These are phyloP conservation scores for rat (Rattus norvegicus) DNA, from an alignment of 2,113 vertebrate species.

Conservation along the genomic window GRCr8 NC_086027.1:54066001-54066500, in stretches of 20 bases:
- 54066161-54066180: neutral
- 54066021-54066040: slow-evolving; percentile 2
- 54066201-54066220: neutral
- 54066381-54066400: slow-evolving; percentile 58
- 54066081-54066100: slow-evolving; percentile 63
- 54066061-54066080: slow-evolving; percentile 10
- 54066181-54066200: neutral
- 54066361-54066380: slow-evolving; percentile 20
- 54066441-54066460: slow-evolving; percentile 56
- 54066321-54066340: slow-evolving; percentile 40
- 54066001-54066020: neutral
- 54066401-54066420: slow-evolving; percentile 52
- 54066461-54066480: slow-evolving; percentile 33
- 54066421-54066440: neutral
- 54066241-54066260: neutral
- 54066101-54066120: slow-evolving; percentile 65
- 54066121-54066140: slow-evolving; percentile 67
- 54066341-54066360: slow-evolving; percentile 27
- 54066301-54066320: slow-evolving; percentile 25
- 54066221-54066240: neutral
- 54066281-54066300: neutral
- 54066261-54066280: too few species aligned
- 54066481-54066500: slow-evolving; percentile 19
- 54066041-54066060: neutral
- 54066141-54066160: slow-evolving; percentile 63